Evolutionary conservation across 92 coral and sea anemone genomes (phyloP).

Genomic region (Galaxea fascicularis): DNA sequence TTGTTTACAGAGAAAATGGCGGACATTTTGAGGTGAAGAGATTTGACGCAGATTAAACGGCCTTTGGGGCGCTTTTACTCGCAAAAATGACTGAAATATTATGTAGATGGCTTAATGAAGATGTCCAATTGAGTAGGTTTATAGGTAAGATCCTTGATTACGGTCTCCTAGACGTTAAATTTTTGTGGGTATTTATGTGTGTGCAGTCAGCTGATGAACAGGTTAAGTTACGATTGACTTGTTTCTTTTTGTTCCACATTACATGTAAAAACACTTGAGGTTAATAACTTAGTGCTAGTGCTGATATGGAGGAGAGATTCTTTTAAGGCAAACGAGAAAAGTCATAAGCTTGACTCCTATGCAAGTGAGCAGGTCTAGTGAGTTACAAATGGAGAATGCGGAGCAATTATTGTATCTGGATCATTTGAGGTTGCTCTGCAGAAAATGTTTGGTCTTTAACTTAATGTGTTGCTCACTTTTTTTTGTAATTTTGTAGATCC

Average conservation of each 20-base stretch:
- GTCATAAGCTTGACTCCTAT: no score
- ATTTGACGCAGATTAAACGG: neutral
- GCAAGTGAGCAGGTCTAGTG: no score
- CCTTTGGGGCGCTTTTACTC: conserved; percentile 16
- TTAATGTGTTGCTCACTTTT: no score
- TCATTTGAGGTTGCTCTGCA: no score
- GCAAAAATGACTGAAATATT: conserved; percentile 91
- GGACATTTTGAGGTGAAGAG: conserved; percentile 57
- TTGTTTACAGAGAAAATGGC: conserved; percentile 67
- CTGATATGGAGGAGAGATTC: no score
- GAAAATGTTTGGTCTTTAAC: no score
- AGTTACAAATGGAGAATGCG: no score
- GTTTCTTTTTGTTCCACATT: neutral
- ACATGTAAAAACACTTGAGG: neutral
- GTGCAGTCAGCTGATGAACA: no score
- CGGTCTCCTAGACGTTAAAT: neutral
- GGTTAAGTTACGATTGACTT: neutral
- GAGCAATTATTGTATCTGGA: no score
- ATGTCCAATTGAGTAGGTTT: conserved; percentile 83
- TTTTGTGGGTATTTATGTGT: no score
- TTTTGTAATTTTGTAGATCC: conserved; percentile 65
- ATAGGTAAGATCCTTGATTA: conserved; percentile 73
- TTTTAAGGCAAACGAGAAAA: no score
- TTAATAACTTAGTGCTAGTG: no score
- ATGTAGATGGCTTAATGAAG: conserved; percentile 98